Evolutionary conservation across 1,140 invertebrate genomes (phyloP), one percentile per base, ranked within the genome.

Genomic region (Bombus haemorrhoidalis): DNA sequence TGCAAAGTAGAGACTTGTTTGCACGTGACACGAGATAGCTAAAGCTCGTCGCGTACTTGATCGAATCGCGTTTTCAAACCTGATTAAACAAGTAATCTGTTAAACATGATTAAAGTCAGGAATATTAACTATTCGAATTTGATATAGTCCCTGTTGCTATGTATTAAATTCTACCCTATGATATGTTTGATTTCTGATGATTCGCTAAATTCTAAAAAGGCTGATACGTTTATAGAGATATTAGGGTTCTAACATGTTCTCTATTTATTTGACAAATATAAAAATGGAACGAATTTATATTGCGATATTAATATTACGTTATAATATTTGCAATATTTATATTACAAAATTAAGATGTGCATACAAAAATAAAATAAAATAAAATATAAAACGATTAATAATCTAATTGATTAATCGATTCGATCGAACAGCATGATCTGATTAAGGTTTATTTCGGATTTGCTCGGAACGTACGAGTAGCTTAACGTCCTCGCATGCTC

Each of bases 11-110:
- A 62, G 53, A 68, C 76, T 66, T 64, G 75, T 74, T 76, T 57
- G 47, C 75, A 84, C 71, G 75, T 82, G 84, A 72, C 79, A 78
- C 78, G 59, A 59, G 34, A 28, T 13, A 37, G 9, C 12, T 81
- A 81, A 73, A 73, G 39, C 37, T 43, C 6, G 25, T 57, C 47
- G 47, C 68, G 41, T 68, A 59, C 34, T 57, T 47, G 41, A 6
- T 53, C 25, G 32, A 66, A 78, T n/a, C 12, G 18, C 18, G 22
- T 32, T 62, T 18, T 34, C 32, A 32, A 43, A 68, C 10, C 32
- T 28, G 28, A n/a, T 12, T 25, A n/a, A 25, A 41, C 22, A 8
- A 39, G 47, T 53, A 22, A 22, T 53, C 47, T 53, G 47, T 53
- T 28, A 28, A 28, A 12, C 6, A 2, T 18, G 13, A 15, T 15